Conservation (phyloP, 2,888 invertebrate genomes). For the Xanthorhoe designata region DNA sequence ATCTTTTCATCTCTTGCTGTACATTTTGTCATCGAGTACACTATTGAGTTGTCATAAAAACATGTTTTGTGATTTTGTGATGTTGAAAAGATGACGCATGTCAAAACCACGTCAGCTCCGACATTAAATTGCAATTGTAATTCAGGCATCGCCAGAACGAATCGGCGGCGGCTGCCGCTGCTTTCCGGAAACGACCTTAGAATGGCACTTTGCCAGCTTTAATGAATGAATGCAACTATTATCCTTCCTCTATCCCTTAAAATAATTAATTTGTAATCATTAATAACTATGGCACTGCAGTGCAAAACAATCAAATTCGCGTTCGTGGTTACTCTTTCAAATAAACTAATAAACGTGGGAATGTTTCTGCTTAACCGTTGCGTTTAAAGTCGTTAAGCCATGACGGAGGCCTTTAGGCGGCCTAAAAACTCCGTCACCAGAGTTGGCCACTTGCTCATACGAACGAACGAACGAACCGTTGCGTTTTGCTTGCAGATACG, state of each 20-base stretch:
- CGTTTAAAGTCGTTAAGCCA: no score
- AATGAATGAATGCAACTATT: slow-evolving; percentile 66
- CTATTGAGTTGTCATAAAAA: slow-evolving; percentile 33
- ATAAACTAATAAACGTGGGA: slow-evolving; percentile 66
- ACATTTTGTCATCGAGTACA: slow-evolving; percentile 24
- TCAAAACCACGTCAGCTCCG: slow-evolving; percentile 62
- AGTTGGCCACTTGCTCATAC: no score
- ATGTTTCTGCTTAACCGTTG: slow-evolving; percentile 56
- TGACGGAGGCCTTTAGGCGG: no score
- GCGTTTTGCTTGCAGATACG: slow-evolving; percentile 52
- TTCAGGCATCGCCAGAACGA: slow-evolving; percentile 73
- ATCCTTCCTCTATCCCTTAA: slow-evolving; percentile 56
- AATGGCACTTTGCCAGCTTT: slow-evolving; percentile 77
- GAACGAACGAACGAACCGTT: no score
- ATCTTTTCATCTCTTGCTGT: slow-evolving; percentile 23
- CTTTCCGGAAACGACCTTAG: slow-evolving; percentile 73
- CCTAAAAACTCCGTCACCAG: no score
- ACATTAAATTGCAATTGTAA: slow-evolving; percentile 69
- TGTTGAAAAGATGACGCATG: slow-evolving; percentile 66
- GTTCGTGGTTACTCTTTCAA: slow-evolving; percentile 42
- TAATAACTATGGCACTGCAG: slow-evolving; percentile 1
- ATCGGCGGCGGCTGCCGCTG: slow-evolving; percentile 67
- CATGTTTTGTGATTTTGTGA: slow-evolving; percentile 49
- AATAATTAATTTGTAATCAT: slow-evolving; percentile 21
- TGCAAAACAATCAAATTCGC: slow-evolving; percentile 4